phyloP scores from a whole-genome alignment of 2,888 invertebrate species.

The Macaria liturata region DNA sequence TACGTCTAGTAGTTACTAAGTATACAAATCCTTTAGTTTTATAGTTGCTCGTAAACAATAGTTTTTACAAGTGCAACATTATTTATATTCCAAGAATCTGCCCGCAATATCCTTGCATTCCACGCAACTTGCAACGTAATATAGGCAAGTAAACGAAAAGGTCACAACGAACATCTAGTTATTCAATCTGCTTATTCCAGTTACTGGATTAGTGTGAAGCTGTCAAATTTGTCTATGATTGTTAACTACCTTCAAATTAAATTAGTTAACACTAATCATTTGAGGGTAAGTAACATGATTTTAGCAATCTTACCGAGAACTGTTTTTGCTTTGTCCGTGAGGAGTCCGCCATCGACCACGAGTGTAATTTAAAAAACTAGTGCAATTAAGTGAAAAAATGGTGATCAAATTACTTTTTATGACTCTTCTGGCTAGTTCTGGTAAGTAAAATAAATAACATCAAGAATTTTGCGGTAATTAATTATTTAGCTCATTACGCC shows the following conservation, averaged over 20 bases:
- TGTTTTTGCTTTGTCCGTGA: no score
- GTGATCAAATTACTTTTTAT: constrained; percentile 37
- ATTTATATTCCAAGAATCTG: background rate
- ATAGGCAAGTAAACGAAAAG: constrained; percentile 8
- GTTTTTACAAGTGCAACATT: no score
- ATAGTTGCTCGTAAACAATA: no score
- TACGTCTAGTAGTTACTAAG: no score
- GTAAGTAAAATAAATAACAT: constrained; percentile 37
- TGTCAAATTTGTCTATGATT: background rate
- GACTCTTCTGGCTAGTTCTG: constrained; percentile 39
- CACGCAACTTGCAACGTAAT: constrained; percentile 2
- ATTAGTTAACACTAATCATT: background rate
- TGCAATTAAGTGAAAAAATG: constrained; percentile 30
- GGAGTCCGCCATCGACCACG: no score
- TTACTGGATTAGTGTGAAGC: constrained; percentile 11
- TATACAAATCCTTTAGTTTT: no score
- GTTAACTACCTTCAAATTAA: constrained; percentile 5
- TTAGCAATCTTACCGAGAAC: no score
- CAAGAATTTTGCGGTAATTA: constrained; percentile 20
- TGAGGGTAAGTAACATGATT: constrained; percentile 14
- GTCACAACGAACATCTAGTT: constrained; percentile 10
- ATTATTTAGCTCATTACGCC: constrained; percentile 16
- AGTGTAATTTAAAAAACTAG: no score
- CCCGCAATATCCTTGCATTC: constrained; percentile 17
- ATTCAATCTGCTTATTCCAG: constrained; percentile 8